phyloP scores from a whole-genome alignment of 2,797 vertebrate species.

The Tamandua tetradactyla region DNA sequence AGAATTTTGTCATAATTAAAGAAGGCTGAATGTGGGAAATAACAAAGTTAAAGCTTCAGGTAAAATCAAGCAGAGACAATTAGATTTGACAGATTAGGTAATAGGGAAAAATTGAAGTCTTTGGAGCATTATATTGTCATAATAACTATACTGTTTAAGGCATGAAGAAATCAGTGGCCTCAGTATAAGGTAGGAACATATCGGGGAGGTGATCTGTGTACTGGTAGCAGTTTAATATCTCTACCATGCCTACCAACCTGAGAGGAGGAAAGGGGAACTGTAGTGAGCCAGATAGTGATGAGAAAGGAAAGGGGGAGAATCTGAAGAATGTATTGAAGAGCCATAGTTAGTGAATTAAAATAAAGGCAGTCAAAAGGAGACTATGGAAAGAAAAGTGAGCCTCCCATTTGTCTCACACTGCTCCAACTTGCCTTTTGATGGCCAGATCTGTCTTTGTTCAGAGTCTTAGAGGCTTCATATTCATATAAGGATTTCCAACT shows the following conservation, averaged over 20 bases:
- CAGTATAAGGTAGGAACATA: fast-evolving
- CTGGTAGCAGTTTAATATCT: neutral
- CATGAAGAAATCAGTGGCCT: neutral
- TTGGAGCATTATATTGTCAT: neutral
- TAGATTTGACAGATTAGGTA: neutral
- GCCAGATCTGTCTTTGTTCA: neutral
- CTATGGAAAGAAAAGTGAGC: neutral
- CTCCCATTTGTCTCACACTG: too few species aligned
- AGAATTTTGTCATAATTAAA: neutral
- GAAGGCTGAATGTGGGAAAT: neutral
- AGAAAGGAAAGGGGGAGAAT: neutral
- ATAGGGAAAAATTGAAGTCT: neutral
- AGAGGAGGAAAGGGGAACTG: neutral
- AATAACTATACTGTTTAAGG: neutral
- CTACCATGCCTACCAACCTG: neutral
- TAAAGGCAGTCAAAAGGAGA: neutral
- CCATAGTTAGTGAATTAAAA: neutral
- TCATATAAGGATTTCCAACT: neutral
- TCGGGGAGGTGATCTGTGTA: neutral
- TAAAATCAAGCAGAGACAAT: neutral
- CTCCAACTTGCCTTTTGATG: neutral
- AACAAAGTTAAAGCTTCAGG: neutral
- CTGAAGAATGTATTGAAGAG: neutral
- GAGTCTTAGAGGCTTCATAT: neutral
- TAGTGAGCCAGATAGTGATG: neutral